phyloP scores from a whole-genome alignment of 2,113 vertebrate species.

The Pipra filicauda region DNA sequence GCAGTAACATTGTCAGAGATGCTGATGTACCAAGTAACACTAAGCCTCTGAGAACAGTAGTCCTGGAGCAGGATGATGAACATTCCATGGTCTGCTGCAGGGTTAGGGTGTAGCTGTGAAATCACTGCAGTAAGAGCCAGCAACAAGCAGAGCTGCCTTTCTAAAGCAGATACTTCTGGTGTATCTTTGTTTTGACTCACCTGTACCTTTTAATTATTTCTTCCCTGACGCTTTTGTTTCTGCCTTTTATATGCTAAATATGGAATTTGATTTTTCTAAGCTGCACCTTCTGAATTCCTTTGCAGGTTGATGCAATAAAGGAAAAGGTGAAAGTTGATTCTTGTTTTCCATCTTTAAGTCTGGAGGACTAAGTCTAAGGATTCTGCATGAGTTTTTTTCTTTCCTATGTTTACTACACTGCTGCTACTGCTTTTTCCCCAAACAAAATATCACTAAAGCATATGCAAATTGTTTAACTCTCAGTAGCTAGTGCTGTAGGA shows the following conservation, averaged over 20 bases:
- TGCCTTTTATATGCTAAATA: slow-evolving; percentile 85
- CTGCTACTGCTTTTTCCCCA: slow-evolving; percentile 87
- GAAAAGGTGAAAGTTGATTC: slow-evolving; percentile 98
- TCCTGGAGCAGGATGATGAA: background rate
- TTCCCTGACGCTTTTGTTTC: slow-evolving; percentile 78
- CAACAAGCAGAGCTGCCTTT: slow-evolving; percentile 44
- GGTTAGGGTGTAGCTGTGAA: background rate
- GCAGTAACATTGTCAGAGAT: background rate
- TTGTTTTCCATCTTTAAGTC: slow-evolving; percentile 95
- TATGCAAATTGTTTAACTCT: slow-evolving; percentile 81
- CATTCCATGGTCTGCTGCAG: background rate
- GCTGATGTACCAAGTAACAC: background rate
- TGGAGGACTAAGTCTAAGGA: slow-evolving; percentile 93
- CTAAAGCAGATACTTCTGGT: slow-evolving; percentile 71
- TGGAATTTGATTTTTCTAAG: slow-evolving; percentile 83
- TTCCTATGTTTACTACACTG: slow-evolving; percentile 85
- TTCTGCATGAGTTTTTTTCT: slow-evolving; percentile 91
- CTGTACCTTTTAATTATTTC: slow-evolving; percentile 75
- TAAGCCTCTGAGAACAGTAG: background rate
- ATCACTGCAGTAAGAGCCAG: background rate
- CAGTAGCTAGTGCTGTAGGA: slow-evolving; percentile 80
- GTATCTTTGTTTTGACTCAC: slow-evolving; percentile 70
- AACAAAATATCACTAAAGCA: slow-evolving; percentile 86
- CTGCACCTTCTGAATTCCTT: slow-evolving; percentile 99
- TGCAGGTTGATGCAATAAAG: slow-evolving; percentile 96